phyloP scores from a whole-genome alignment of 2,113 vertebrate genomes.

The Syngnathus typhle region DNA sequence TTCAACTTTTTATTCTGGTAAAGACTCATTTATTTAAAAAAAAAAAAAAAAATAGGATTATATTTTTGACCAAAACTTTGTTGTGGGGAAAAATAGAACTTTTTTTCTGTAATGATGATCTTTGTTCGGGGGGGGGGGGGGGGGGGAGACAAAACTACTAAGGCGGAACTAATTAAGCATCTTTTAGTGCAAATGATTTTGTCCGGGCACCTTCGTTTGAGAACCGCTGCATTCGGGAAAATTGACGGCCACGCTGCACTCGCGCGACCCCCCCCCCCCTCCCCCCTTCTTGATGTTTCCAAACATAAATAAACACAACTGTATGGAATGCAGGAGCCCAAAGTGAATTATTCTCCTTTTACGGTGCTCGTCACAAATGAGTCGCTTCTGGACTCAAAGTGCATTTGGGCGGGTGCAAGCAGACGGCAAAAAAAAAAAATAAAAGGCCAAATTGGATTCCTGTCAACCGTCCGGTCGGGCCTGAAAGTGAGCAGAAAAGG shows the following conservation, averaged over 20 bases:
- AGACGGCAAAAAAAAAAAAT: constrained; percentile 33
- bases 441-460: constrained; percentile 39
- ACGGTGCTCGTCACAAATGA: constrained; percentile 34
- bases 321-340: not conserved
- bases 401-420: constrained; percentile 38
- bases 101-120: not conserved
- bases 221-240: not conserved
- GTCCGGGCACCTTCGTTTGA: not conserved
- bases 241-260: constrained; percentile 9
- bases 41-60: too few relatives aligned
- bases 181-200: not conserved
- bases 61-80: too few relatives aligned
- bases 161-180: not conserved
- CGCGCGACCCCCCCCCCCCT: not conserved
- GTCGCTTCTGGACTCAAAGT: constrained; percentile 50
- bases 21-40: too few relatives aligned
- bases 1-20: too few relatives aligned
- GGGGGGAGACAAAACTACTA: too few relatives aligned
- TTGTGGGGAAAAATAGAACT: not conserved
- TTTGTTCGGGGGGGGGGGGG: too few relatives aligned
- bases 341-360: constrained; percentile 2
- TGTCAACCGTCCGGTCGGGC: constrained; percentile 28
- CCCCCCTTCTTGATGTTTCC: too few relatives aligned
- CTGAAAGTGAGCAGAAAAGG: constrained; percentile 28
- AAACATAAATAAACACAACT: not conserved